Base-by-base conservation (phyloP, 2,113 vertebrate genomes). In the Coptodon bakossiorum region DNA sequence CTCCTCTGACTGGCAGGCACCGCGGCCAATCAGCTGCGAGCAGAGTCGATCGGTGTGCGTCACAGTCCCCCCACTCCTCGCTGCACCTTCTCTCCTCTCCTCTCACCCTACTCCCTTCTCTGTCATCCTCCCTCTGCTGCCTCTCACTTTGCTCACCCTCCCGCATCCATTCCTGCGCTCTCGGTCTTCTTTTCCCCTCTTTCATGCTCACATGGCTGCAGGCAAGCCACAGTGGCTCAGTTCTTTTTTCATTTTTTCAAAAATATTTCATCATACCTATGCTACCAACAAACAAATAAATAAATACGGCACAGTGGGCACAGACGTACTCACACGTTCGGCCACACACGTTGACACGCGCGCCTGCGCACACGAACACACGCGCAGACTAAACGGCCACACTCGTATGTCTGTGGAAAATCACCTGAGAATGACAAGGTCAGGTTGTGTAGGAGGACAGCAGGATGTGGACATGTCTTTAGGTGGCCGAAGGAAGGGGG, bases 391-490 rank as follows among this genome's bases (percentile, higher is more conserved):
- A 31, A 31, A 78, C 73, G 16, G 43, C 14, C 45, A 31, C 43
- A 31, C 16, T n/a, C 27, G 3, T 53, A 73, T 48, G 63, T 92
- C 57, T 89, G 80, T 92, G 94, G 89, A 94, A 93, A 93, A 92
- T 92, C 91, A 94, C 94, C 95, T 95, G 94, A 68, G 84, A 89
- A 93, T 79, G 95, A 94, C 95, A 96, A 96, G 95, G 95, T 95
- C 95, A 96, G 94, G 63, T 90, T 83, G 79, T 81, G 88, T 29
- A 82, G 83, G 91, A 86, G 85, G 89, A 92, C 53, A 68, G 84
- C 81, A 87, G 81, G 90, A 90, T 92, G 91, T 93, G 94, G 84
- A 92, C 87, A 80, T 86, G 92, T 90, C 91, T 91, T 86, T 86
- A 86, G 54, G 82, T 82, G 82, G 81, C 45, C 16, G 31, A 29